Evolutionary conservation across 1,140 invertebrate genomes (phyloP).

Genomic region (Papilio polytes): DNA sequence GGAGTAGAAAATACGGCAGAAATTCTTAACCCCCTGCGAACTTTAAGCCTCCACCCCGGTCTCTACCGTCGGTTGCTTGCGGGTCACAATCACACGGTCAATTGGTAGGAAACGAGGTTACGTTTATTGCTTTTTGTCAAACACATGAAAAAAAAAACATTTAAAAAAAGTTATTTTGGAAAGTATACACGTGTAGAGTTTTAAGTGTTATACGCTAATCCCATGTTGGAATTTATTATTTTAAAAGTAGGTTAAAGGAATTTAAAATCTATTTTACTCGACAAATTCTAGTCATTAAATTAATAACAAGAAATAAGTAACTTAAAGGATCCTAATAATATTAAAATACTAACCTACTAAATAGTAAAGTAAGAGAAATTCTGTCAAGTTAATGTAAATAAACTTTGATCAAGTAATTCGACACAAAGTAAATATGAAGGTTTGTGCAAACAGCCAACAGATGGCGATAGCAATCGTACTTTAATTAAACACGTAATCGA

Average conservation of each 20-base stretch:
- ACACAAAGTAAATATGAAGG: constrained; percentile 11
- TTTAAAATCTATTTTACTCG: no score
- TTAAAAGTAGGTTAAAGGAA: no score
- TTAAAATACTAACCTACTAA: no score
- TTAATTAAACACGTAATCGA: constrained; percentile 24
- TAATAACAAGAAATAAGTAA: no score
- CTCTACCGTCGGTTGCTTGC: background rate
- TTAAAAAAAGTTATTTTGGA: no score
- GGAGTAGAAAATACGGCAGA: background rate
- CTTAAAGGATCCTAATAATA: no score
- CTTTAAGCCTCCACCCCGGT: background rate
- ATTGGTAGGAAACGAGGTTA: background rate
- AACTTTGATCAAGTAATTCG: constrained; percentile 8
- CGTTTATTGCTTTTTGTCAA: constrained; percentile 11
- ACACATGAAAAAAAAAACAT: no score
- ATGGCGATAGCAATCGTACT: constrained; percentile 10
- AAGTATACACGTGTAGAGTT: no score
- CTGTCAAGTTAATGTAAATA: background rate
- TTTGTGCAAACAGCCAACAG: constrained; percentile 16
- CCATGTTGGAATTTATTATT: no score
- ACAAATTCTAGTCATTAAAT: no score
- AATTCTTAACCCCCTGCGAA: background rate
- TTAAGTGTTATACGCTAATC: no score
- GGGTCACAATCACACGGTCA: constrained; percentile 15
- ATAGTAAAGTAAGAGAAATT: background rate